Evolutionary conservation across 2,888 invertebrate genomes (phyloP).

Genomic region (Argyra leucocephala): DNA sequence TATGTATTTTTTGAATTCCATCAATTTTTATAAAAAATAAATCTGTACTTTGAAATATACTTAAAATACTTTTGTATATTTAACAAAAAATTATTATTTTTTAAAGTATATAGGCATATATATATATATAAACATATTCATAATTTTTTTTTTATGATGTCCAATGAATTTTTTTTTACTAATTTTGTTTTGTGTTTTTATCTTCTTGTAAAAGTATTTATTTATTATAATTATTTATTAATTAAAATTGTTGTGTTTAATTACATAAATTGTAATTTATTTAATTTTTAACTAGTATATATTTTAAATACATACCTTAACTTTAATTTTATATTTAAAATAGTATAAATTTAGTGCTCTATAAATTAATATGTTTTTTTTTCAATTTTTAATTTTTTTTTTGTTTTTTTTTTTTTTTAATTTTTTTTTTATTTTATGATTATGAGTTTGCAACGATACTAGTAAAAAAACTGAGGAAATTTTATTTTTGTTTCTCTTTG

Average conservation of each 20-base stretch:
- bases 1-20: background rate
- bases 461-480: background rate
- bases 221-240: background rate
- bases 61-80: background rate
- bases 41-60: conserved; percentile 2
- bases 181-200: background rate
- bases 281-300: background rate
- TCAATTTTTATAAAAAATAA: conserved; percentile 3
- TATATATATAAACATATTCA: background rate
- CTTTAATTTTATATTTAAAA: background rate
- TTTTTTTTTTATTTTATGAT: background rate
- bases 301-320: conserved; percentile 4
- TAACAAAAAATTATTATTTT: background rate
- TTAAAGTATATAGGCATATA: background rate
- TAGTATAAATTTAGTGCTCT: conserved; percentile 6
- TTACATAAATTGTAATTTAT: background rate
- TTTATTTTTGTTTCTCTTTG: background rate
- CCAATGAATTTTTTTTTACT: background rate
- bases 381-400: background rate
- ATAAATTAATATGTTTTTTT: background rate
- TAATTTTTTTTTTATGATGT: background rate
- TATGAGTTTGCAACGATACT: background rate
- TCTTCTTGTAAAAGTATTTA: background rate
- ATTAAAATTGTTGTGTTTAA: too few relatives aligned
- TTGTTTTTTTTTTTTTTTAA: background rate